These are phyloP conservation scores for Brachystomella parvula DNA, from an alignment of 1,140 invertebrate genomes.

Conservation along the genomic window DNA sequence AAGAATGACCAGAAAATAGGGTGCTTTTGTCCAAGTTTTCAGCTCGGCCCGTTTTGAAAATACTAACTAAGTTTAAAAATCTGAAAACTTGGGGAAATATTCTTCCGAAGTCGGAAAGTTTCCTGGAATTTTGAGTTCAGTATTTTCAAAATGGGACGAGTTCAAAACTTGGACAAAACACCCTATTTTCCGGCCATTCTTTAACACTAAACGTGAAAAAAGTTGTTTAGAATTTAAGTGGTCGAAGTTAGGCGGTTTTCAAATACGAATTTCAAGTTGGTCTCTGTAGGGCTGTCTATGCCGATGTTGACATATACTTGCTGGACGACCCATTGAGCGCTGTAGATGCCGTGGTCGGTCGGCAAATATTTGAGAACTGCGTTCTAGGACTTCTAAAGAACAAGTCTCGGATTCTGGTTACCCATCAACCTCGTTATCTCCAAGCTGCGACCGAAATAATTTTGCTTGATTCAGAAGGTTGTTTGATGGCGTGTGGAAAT, in stretches of 20 bases:
- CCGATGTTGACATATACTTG: too few relatives aligned
- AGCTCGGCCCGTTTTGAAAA: too few relatives aligned
- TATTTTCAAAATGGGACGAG: background rate
- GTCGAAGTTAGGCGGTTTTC: background rate
- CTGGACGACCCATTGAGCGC: constrained; percentile 44
- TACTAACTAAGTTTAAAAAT: constrained; percentile 60
- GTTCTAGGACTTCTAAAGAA: constrained; percentile 67
- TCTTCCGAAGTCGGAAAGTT: background rate
- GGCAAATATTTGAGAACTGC: constrained; percentile 74
- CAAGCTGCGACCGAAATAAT: constrained; percentile 50
- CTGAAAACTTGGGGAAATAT: constrained; percentile 42
- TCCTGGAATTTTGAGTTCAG: background rate
- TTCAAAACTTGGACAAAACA: background rate
- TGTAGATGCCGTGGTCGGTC: constrained; percentile 79
- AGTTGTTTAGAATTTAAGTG: too few relatives aligned
- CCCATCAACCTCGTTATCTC: constrained; percentile 71
- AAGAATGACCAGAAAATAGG: too few relatives aligned
- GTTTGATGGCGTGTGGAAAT: background rate
- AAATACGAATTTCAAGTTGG: background rate
- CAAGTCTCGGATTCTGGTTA: constrained; percentile 78
- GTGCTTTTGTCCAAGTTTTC: too few relatives aligned
- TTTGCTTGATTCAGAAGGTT: background rate
- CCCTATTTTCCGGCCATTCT: background rate
- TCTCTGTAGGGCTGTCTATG: background rate
- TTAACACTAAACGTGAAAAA: too few relatives aligned